A percentile compares a stretch with the other conserved stretches of the same genome.
These are phyloP conservation scores for Drosophila paracracens DNA, from an alignment of 2,888 invertebrate species.

Conservation along the genomic window DNA sequence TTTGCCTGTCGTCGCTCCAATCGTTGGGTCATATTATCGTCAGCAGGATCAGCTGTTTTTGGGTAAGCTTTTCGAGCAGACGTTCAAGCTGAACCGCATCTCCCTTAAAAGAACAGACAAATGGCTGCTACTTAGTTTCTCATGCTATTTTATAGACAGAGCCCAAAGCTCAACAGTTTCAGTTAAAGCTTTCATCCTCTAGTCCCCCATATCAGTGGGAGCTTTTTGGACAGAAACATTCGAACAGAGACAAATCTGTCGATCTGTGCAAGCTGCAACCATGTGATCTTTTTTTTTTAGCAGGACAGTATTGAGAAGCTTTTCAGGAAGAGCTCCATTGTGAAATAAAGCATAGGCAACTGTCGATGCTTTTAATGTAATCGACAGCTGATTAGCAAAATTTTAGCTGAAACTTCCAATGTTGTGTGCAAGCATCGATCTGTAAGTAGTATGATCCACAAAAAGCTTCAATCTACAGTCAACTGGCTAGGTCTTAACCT, in stretches of 20 bases:
- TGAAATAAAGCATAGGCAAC: neutral
- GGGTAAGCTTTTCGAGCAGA: constrained; percentile 3
- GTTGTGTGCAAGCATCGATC: neutral
- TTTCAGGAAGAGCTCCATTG: neutral
- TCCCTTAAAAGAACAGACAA: neutral
- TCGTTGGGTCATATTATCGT: constrained; percentile 15
- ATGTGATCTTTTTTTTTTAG: neutral
- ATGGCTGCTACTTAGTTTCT: constrained; percentile 3
- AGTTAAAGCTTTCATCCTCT: neutral
- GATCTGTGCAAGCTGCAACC: neutral
- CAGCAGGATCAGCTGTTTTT: constrained; percentile 28
- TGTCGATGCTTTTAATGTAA: neutral
- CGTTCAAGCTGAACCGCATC: constrained; percentile 12
- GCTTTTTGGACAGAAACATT: neutral
- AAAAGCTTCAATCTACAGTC: neutral
- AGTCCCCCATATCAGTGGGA: neutral
- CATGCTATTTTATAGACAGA: neutral
- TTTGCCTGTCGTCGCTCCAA: constrained; percentile 28
- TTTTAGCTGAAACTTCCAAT: neutral
- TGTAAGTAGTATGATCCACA: neutral
- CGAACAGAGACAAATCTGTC: neutral
- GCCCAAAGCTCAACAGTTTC: neutral
- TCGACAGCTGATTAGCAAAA: neutral
- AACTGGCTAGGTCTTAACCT: neutral
- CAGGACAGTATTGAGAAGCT: neutral